Evolutionary conservation across 1,140 invertebrate species (phyloP).

Genomic region (Diorhabda elongata): DNA sequence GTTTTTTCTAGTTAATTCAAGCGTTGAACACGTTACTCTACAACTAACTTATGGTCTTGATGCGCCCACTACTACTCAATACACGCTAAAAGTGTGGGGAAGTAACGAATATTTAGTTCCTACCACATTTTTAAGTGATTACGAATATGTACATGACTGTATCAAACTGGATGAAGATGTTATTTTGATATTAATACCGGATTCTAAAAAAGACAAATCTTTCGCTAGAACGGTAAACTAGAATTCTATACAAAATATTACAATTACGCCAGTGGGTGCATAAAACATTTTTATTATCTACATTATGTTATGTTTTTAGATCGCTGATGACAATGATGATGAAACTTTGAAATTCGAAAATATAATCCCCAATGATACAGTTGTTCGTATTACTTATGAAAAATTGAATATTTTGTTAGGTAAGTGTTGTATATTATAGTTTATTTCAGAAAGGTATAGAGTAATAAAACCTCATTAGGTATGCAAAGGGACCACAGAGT

Average conservation of each 20-base stretch:
- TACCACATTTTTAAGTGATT: conserved; percentile 70
- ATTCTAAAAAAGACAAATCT: conserved; percentile 58
- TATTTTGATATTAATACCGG: conserved; percentile 67
- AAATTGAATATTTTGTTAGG: conserved; percentile 74
- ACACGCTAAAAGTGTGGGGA: conserved; percentile 70
- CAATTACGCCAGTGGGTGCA: too few species aligned
- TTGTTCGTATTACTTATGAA: conserved; percentile 70
- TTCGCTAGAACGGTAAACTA: conserved; percentile 63
- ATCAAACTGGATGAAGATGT: conserved; percentile 92
- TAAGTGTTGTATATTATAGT: conserved; percentile 42
- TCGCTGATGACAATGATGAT: conserved; percentile 72
- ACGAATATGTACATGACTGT: conserved; percentile 91
- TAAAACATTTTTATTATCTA: not conserved
- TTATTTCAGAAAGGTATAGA: too few species aligned
- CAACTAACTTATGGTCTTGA: conserved; percentile 82
- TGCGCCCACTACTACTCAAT: conserved; percentile 44
- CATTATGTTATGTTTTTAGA: conserved; percentile 38
- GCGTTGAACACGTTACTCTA: conserved; percentile 80
- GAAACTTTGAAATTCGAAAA: conserved; percentile 66
- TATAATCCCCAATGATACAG: conserved; percentile 68
- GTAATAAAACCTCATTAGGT: too few species aligned
- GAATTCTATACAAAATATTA: too few species aligned
- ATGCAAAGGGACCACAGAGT: too few species aligned
- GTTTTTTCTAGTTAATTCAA: conserved; percentile 70
- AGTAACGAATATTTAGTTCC: conserved; percentile 74